A percentile compares a stretch with the other conserved stretches of the same genome.
phyloP scores from a whole-genome alignment of 2,113 vertebrate genomes.

The Addax nasomaculatus region DNA sequence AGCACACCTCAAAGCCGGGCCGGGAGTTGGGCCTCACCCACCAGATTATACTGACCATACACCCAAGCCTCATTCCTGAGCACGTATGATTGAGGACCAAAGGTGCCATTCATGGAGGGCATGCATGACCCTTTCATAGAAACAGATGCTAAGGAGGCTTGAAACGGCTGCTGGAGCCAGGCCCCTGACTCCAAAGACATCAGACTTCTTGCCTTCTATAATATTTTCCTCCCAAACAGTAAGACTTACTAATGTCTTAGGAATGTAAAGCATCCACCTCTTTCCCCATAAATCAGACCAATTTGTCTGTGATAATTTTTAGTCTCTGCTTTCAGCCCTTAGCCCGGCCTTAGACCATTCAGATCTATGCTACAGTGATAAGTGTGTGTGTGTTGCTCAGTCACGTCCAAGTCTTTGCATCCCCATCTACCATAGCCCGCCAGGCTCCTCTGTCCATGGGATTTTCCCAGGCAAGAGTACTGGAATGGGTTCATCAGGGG shows the following conservation, averaged over 20 bases:
- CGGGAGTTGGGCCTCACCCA: neutral
- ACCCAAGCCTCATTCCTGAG: neutral
- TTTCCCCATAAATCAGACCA: neutral
- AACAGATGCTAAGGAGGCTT: neutral
- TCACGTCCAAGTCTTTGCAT: neutral
- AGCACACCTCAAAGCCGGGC: neutral
- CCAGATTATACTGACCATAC: neutral
- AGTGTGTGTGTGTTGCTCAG: neutral
- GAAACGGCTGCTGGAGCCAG: neutral
- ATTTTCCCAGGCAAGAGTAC: neutral
- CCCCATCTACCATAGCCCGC: neutral
- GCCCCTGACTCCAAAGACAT: neutral
- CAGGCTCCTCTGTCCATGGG: neutral
- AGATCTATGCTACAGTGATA: neutral
- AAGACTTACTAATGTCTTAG: neutral
- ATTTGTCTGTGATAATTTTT: neutral
- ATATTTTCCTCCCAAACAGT: neutral
- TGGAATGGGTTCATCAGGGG: neutral
- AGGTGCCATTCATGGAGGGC: fast-evolving
- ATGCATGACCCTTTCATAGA: fast-evolving
- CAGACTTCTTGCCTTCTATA: neutral
- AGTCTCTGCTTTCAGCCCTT: neutral
- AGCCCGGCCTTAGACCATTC: neutral
- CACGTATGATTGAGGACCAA: fast-evolving
- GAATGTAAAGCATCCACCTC: neutral